A percentile compares a stretch with the other conserved stretches of the same genome.
Evolutionary conservation across 2,888 invertebrate genomes (phyloP).

Genomic region (Nymphalis c-album): DNA sequence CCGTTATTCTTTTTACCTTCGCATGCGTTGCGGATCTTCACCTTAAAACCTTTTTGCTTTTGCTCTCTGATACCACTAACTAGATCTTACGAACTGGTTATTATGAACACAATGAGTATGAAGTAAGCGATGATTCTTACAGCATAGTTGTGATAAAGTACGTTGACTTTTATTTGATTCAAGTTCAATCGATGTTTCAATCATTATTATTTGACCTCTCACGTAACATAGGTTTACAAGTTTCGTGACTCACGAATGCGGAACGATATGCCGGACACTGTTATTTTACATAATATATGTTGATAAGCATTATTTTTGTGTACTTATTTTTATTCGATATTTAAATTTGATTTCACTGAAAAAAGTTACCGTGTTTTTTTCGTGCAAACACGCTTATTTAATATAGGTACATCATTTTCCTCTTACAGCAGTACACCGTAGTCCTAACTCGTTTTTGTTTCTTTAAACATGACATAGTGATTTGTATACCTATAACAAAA

Average conservation of each 20-base stretch:
- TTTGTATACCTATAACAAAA: conserved; percentile 13
- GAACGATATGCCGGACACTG: not conserved
- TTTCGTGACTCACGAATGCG: conserved; percentile 7
- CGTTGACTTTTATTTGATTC: conserved; percentile 10
- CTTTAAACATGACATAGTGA: conserved; percentile 14
- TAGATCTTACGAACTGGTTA: conserved; percentile 51
- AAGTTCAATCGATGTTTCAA: not conserved
- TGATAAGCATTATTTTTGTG: conserved; percentile 2
- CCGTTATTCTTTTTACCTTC: conserved; percentile 68
- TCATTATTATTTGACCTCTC: conserved; percentile 6
- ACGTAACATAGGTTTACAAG: not conserved
- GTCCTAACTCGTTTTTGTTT: conserved; percentile 10
- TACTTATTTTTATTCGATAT: not conserved
- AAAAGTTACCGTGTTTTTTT: not conserved
- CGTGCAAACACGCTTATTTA: not conserved
- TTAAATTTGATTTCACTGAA: not conserved
- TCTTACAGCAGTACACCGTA: not conserved
- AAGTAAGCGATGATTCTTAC: conserved; percentile 22
- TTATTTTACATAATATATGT: not conserved
- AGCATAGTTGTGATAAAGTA: conserved; percentile 9
- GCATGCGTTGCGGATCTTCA: conserved; percentile 61
- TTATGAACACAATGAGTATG: conserved; percentile 24
- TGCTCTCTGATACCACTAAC: conserved; percentile 43
- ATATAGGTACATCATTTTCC: conserved; percentile 2
- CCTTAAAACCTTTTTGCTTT: conserved; percentile 54